These are phyloP conservation scores for Platynereis dumerilii DNA, from an alignment of 2,888 invertebrate genomes.

Conservation along the genomic window DNA sequence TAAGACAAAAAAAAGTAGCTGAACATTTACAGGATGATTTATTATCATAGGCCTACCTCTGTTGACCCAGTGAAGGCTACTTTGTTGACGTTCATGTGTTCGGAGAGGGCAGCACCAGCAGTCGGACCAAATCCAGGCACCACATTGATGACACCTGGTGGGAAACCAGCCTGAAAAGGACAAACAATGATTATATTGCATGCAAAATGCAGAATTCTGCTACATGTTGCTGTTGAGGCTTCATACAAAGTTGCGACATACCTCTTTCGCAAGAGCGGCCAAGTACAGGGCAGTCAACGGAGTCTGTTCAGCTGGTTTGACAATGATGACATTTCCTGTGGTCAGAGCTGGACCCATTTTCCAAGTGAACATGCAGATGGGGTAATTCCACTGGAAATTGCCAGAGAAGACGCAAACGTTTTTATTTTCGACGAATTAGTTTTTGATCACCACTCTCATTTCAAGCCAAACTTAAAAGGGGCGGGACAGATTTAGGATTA, in stretches of 20 bases:
- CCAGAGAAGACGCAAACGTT: too few species aligned
- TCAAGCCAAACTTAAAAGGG: too few species aligned
- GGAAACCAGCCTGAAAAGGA: slow-evolving; percentile 54
- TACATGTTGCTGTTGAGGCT: too few species aligned
- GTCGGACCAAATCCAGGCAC: slow-evolving; percentile 64
- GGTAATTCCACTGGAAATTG: slow-evolving; percentile 61
- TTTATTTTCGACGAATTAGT: too few species aligned
- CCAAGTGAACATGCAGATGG: slow-evolving; percentile 54
- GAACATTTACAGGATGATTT: too few species aligned
- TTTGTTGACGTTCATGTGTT: slow-evolving; percentile 61
- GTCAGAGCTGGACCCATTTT: slow-evolving; percentile 62
- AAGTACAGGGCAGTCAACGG: slow-evolving; percentile 62
- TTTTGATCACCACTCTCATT: too few species aligned
- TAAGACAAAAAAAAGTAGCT: too few species aligned
- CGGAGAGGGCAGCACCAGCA: slow-evolving; percentile 61
- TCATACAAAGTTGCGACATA: too few species aligned
- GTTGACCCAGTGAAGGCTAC: slow-evolving; percentile 62
- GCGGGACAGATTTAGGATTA: too few species aligned
- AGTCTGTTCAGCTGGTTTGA: slow-evolving; percentile 64
- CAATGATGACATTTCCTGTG: slow-evolving; percentile 59
- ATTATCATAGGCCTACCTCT: too few species aligned
- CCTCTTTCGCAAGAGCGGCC: slow-evolving; percentile 58
- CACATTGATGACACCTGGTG: slow-evolving; percentile 61
- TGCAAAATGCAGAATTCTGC: neutral
- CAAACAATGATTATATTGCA: neutral